Evolutionary conservation across 1,140 invertebrate genomes (phyloP).

Genomic region (Cherax destructor): DNA sequence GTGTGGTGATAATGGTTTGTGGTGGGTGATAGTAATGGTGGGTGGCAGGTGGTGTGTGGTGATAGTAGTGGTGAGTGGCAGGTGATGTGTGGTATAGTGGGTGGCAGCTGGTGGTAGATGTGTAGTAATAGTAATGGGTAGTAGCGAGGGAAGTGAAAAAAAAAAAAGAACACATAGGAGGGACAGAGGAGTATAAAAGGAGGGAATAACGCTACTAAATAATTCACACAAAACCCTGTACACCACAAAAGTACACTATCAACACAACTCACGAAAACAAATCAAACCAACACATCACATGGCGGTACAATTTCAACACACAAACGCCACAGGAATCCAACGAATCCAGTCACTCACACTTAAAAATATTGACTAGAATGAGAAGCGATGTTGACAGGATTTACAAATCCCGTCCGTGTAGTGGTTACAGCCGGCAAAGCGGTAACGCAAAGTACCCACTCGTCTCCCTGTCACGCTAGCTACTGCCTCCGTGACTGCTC

Average conservation of each 20-base stretch:
- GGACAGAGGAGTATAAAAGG: too few species aligned
- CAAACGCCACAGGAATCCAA: background rate
- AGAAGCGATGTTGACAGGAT: background rate
- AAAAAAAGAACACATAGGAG: too few species aligned
- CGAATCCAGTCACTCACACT: background rate
- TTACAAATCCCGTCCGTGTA: background rate
- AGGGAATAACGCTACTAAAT: background rate
- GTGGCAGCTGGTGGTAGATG: too few species aligned
- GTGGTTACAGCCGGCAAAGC: background rate
- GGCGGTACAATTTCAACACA: background rate
- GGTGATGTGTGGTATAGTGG: too few species aligned
- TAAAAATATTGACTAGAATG: conserved; percentile 6
- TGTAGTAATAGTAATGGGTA: too few species aligned
- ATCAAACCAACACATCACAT: background rate
- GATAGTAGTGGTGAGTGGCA: too few species aligned
- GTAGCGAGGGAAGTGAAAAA: too few species aligned
- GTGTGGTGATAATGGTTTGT: too few species aligned
- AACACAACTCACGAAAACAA: background rate
- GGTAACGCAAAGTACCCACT: background rate
- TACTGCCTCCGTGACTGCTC: background rate
- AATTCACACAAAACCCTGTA: background rate
- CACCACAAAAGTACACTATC: background rate
- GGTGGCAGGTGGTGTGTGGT: too few species aligned
- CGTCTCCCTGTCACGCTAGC: background rate
- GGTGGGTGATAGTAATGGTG: too few species aligned